Evolutionary conservation across 2,113 vertebrate species (phyloP), one percentile per base, ranked within the genome.

Genomic region (Pandion haliaetus): DNA sequence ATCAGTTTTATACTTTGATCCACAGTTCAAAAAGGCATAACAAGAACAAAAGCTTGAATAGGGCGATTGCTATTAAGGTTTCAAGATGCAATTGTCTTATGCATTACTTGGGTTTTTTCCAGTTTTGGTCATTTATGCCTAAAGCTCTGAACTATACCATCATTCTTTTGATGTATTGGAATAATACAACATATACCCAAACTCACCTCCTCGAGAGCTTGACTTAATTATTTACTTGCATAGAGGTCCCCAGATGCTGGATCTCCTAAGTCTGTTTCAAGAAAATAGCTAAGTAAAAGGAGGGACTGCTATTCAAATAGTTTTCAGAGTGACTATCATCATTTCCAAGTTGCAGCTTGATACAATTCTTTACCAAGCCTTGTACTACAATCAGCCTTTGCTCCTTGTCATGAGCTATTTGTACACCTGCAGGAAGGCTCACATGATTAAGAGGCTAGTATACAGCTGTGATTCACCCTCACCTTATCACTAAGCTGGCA

Each of bases 21-120:
- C n/a, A 55, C 34, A 36, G 47, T 9, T 67, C 55, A 59, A 50
- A 74, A 7, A 73, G 8, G 8, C 66, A 61, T 49, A 63, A 31
- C 2, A 3, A 3, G 2, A 82, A 82, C 31, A 63, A 78, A 6
- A 71, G 18, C 32, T 36, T 21, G 1, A 62, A 36, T 12, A 44
- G 14, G 23, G 15, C 4, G 10, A 40, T 0, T 28, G 18, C 25
- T n/a, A 20, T 42, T 17, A 21, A 4, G 4, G 8, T 13, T 79
- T 78, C 54, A 38, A 45, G 26, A 52, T 40, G 12, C 29, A 79
- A 54, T 2, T 40, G 26, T 29, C 44, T 59, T 4, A 59, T 0
- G 5, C 8, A 77, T 10, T 36, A 32, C 17, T 26, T 21, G 9
- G 4, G 0, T 1, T 36, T 66, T 70, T 38, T 36, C 77, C 77